Evolutionary conservation across 2,888 invertebrate genomes (phyloP).

Genomic region (Crossocerus cetratus): DNA sequence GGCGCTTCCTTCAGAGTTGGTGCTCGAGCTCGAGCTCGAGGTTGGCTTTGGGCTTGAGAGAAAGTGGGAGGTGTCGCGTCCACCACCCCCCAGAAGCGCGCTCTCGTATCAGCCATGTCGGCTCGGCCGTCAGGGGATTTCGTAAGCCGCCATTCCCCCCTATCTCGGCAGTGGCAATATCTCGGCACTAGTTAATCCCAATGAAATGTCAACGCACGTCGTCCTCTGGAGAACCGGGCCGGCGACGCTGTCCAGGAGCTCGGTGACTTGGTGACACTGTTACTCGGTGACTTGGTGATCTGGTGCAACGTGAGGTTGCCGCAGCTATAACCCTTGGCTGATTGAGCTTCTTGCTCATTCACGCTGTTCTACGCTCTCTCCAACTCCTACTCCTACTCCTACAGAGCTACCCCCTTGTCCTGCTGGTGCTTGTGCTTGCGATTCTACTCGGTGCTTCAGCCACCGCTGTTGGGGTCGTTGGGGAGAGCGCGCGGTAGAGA

Average conservation of each 20-base stretch:
- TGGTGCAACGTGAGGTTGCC: slow-evolving; percentile 40
- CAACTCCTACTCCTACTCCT: too few species aligned
- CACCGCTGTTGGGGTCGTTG: slow-evolving; percentile 10
- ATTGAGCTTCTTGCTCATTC: slow-evolving; percentile 6
- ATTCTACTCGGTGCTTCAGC: slow-evolving; percentile 14
- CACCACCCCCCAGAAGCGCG: too few species aligned
- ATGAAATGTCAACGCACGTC: slow-evolving; percentile 71
- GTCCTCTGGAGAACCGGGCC: slow-evolving; percentile 61
- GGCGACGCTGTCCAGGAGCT: slow-evolving; percentile 56
- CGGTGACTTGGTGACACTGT: too few species aligned
- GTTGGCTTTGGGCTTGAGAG: too few species aligned
- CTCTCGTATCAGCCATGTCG: slow-evolving; percentile 58
- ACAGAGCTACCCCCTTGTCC: slow-evolving; percentile 26
- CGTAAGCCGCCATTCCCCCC: slow-evolving; percentile 73
- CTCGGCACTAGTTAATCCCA: slow-evolving; percentile 67
- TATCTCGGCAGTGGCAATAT: slow-evolving; percentile 67
- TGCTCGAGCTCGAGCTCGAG: too few species aligned
- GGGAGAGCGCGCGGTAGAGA: too few species aligned
- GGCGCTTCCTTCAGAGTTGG: too few species aligned
- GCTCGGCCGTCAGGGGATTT: slow-evolving; percentile 61
- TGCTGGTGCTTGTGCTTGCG: slow-evolving; percentile 15
- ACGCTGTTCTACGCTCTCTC: too few species aligned
- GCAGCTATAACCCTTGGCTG: slow-evolving; percentile 40
- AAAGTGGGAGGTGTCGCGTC: too few species aligned
- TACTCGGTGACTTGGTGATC: slow-evolving; percentile 45